A percentile compares a stretch with the other conserved stretches of the same genome.
phyloP scores from a whole-genome alignment of 92 coral and sea anemone genomes.

The Zoanthus gigantus region DNA sequence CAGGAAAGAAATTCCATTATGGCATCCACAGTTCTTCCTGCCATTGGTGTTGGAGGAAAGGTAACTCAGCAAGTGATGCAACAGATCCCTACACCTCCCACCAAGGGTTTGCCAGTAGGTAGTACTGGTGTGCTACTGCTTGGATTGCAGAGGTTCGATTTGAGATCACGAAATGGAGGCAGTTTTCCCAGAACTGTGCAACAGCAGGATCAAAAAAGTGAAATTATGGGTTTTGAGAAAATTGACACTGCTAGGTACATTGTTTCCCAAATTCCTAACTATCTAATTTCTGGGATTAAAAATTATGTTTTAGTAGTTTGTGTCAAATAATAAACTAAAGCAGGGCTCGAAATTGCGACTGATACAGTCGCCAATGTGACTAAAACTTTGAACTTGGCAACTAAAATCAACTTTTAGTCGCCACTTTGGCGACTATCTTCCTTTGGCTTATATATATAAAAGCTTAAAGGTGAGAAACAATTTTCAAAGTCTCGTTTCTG shows the following conservation, averaged over 20 bases:
- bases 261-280: not conserved
- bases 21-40: slow-evolving; percentile 88
- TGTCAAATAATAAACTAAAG: too few species aligned
- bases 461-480: too few species aligned
- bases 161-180: slow-evolving; percentile 45
- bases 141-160: slow-evolving; percentile 35
- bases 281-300: not conserved
- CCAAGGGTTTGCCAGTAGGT: slow-evolving; percentile 76
- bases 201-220: slow-evolving; percentile 67
- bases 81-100: slow-evolving; percentile 91
- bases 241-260: slow-evolving; percentile 94
- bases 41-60: slow-evolving; percentile 95
- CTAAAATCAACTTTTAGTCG: too few species aligned
- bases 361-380: too few species aligned
- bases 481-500: too few species aligned
- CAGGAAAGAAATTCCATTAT: slow-evolving; percentile 38
- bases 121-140: slow-evolving; percentile 53
- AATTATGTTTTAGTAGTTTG: too few species aligned
- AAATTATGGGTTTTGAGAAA: slow-evolving; percentile 69
- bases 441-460: too few species aligned
- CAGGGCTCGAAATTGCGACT: too few species aligned
- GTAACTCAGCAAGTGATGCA: slow-evolving; percentile 96
- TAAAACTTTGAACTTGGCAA: too few species aligned
- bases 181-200: slow-evolving; percentile 59
- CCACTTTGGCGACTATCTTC: too few species aligned